Evolutionary conservation across 30 jellyfish, hydroid and myxozoan genomes (phyloP).

Genomic region (Sanderia malayensis): DNA sequence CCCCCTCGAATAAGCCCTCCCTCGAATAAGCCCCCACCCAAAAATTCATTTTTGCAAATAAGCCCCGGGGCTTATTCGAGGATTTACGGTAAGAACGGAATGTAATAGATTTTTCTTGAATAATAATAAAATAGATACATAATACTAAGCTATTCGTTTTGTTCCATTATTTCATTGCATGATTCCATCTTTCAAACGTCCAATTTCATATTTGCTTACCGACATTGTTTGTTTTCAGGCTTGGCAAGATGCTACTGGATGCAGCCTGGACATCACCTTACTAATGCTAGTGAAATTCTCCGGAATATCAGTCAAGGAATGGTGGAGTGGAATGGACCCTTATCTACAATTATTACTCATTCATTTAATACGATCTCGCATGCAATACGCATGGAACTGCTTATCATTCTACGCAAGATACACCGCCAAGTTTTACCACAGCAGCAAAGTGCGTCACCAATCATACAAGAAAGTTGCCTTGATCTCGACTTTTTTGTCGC

Average conservation of each 20-base stretch:
- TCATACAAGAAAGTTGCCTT: slow-evolving; percentile 25
- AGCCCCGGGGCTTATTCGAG: too few species aligned
- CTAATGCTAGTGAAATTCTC: slow-evolving; percentile 26
- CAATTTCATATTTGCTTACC: too few species aligned
- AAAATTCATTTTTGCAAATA: too few species aligned
- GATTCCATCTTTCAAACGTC: too few species aligned
- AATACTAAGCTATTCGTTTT: too few species aligned
- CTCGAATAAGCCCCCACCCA: too few species aligned
- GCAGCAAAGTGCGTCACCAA: slow-evolving; percentile 62
- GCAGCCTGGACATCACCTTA: slow-evolving; percentile 42
- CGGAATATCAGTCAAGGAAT: not conserved
- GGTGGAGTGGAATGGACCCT: slow-evolving; percentile 32
- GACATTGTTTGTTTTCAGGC: too few species aligned
- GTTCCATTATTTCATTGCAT: too few species aligned
- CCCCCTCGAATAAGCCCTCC: too few species aligned
- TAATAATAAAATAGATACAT: too few species aligned
- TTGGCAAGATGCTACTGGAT: slow-evolving; percentile 54
- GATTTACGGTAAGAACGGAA: too few species aligned
- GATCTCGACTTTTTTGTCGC: slow-evolving; percentile 17
- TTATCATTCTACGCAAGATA: slow-evolving; percentile 38
- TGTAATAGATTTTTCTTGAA: too few species aligned
- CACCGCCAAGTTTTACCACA: slow-evolving; percentile 27
- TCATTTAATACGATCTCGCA: slow-evolving; percentile 27
- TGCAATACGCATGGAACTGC: slow-evolving; percentile 10
- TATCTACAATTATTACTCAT: slow-evolving; percentile 52